phyloP scores from a whole-genome alignment of 1,140 invertebrate genomes.

The Calosoma granatense region DNA sequence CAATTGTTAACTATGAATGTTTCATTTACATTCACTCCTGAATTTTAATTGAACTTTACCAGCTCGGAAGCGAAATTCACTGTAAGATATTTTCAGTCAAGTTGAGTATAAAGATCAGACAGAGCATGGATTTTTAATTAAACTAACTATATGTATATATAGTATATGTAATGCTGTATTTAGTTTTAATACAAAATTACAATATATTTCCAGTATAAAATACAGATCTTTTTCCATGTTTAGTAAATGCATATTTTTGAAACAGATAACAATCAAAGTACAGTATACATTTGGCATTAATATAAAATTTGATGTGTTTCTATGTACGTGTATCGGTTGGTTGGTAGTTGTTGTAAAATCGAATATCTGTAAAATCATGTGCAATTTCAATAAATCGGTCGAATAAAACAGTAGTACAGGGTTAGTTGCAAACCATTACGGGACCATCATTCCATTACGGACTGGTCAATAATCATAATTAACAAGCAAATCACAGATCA shows the following conservation, averaged over 20 bases:
- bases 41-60: background rate
- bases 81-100: background rate
- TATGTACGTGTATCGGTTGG: no score
- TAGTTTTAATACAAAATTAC: background rate
- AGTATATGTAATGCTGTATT: background rate
- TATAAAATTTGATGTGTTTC: no score
- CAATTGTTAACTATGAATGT: background rate
- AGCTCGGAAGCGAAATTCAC: background rate
- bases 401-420: background rate
- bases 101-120: background rate
- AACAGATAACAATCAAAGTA: background rate
- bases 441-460: background rate
- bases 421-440: background rate
- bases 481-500: slow-evolving; percentile 1
- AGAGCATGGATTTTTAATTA: background rate
- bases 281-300: no score
- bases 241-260: background rate
- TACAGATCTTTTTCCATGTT: background rate
- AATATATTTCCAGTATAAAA: background rate
- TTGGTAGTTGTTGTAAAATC: no score
- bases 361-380: background rate
- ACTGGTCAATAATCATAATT: slow-evolving; percentile 8
- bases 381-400: background rate
- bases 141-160: background rate
- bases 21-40: background rate